Conservation (phyloP, 1,140 invertebrate genomes). For the Drosophila lowei region DNA sequence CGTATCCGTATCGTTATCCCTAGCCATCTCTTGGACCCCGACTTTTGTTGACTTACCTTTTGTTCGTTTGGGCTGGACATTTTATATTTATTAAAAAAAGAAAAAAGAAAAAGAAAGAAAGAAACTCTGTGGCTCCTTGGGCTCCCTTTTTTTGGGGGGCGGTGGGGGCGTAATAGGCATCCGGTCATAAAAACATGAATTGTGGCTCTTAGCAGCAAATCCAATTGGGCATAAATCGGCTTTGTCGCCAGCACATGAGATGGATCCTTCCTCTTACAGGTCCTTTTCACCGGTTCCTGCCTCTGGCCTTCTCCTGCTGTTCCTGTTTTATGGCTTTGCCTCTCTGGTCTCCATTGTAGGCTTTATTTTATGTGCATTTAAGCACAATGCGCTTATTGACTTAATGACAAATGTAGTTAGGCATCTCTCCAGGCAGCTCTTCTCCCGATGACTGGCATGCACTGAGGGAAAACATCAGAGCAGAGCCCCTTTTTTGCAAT, state of each 20-base stretch:
- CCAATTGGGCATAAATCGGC: slow-evolving; percentile 81
- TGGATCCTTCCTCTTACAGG: slow-evolving; percentile 33
- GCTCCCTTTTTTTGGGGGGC: slow-evolving; percentile 8
- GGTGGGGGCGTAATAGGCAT: slow-evolving; percentile 71
- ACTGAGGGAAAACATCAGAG: slow-evolving; percentile 4
- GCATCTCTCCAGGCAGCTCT: slow-evolving; percentile 19
- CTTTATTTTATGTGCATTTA: slow-evolving; percentile 81
- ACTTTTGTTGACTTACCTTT: slow-evolving; percentile 67
- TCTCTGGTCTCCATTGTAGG: slow-evolving; percentile 52
- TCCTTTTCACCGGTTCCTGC: slow-evolving; percentile 20
- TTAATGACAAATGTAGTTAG: slow-evolving; percentile 79
- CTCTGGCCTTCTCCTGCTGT: neutral
- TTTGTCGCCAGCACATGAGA: slow-evolving; percentile 70
- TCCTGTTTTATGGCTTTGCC: slow-evolving; percentile 38
- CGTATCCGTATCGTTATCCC: too few relatives aligned
- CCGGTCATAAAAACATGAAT: slow-evolving; percentile 81
- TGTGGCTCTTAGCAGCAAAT: slow-evolving; percentile 81
- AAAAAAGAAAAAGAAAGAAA: slow-evolving; percentile 32
- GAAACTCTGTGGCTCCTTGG: slow-evolving; percentile 29
- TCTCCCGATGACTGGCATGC: slow-evolving; percentile 27
- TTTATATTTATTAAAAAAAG: slow-evolving; percentile 77
- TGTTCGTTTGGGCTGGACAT: slow-evolving; percentile 51
- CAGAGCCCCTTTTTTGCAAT: too few relatives aligned
- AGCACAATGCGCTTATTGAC: slow-evolving; percentile 81
- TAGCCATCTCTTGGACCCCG: too few relatives aligned